Conservation (phyloP, 1,140 invertebrate species). For the Drosophila ambigua region DNA sequence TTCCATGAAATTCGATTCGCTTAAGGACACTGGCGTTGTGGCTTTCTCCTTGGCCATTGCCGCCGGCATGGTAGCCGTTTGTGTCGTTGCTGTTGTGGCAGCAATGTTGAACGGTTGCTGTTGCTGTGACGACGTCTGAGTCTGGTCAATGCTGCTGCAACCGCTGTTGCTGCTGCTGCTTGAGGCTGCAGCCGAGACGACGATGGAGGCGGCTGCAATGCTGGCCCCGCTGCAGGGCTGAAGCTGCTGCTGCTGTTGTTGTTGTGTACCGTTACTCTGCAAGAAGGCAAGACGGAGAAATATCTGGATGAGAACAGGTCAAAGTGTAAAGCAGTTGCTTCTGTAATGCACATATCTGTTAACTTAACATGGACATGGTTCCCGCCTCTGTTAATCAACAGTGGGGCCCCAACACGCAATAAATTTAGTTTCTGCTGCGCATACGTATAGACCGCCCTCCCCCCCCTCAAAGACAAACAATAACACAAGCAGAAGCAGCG, state of each 20-base stretch:
- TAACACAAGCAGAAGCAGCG: slow-evolving; percentile 25
- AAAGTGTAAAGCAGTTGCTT: neutral
- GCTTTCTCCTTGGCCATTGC: slow-evolving; percentile 83
- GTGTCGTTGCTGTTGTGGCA: slow-evolving; percentile 38
- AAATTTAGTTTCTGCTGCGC: slow-evolving; percentile 60
- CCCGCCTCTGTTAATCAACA: neutral
- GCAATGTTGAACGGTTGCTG: slow-evolving; percentile 51
- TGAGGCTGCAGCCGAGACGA: slow-evolving; percentile 43
- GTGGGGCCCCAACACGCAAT: slow-evolving; percentile 56
- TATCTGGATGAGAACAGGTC: neutral
- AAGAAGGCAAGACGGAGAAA: slow-evolving; percentile 21
- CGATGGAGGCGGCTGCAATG: slow-evolving; percentile 53
- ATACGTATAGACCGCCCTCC: slow-evolving; percentile 36
- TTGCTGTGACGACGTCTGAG: slow-evolving; percentile 4
- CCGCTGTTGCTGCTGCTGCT: slow-evolving; percentile 21
- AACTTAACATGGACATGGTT: neutral
- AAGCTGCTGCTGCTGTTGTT: slow-evolving; percentile 48
- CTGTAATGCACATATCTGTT: too few species aligned
- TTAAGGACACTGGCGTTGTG: slow-evolving; percentile 72
- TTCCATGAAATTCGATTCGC: slow-evolving; percentile 68
- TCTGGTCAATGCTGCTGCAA: slow-evolving; percentile 28
- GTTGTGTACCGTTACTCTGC: slow-evolving; percentile 81
- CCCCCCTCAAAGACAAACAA: too few species aligned
- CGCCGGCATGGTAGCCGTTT: slow-evolving; percentile 79
- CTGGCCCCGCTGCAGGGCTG: slow-evolving; percentile 59